phyloP scores from a whole-genome alignment of 2,113 vertebrate species.

The Nycticorax nycticorax region DNA sequence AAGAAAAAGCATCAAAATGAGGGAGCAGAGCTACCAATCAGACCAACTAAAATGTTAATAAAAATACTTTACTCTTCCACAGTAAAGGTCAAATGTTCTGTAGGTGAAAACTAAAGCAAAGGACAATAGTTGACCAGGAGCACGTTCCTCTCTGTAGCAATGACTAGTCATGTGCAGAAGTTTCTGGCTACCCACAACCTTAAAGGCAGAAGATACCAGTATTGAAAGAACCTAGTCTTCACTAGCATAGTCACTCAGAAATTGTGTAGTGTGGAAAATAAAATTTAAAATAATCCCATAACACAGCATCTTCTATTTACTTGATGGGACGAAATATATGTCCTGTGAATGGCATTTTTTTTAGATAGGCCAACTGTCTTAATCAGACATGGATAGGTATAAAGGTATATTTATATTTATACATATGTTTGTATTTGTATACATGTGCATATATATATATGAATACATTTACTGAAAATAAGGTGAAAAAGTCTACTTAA shows the following conservation, averaged over 20 bases:
- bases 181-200: not conserved
- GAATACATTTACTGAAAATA: not conserved
- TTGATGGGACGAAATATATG: not conserved
- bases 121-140: not conserved
- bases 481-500: not conserved
- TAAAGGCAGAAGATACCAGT: not conserved
- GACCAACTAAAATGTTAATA: not conserved
- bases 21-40: not conserved
- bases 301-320: not conserved
- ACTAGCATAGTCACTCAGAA: not conserved
- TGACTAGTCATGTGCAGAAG: not conserved
- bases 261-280: not conserved
- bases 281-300: not conserved
- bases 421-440: fast-evolving
- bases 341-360: not conserved
- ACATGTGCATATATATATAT: not conserved
- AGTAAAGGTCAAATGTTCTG: not conserved
- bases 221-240: not conserved
- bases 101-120: not conserved
- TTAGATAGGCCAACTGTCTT: not conserved
- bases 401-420: not conserved
- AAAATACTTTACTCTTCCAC: not conserved
- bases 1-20: not conserved
- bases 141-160: not conserved
- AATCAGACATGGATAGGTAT: not conserved